A percentile compares a stretch with the other conserved stretches of the same genome.
These are phyloP conservation scores for Drosophila fulvimacula DNA, from an alignment of 2,888 invertebrate species.

Conservation along the genomic window DNA sequence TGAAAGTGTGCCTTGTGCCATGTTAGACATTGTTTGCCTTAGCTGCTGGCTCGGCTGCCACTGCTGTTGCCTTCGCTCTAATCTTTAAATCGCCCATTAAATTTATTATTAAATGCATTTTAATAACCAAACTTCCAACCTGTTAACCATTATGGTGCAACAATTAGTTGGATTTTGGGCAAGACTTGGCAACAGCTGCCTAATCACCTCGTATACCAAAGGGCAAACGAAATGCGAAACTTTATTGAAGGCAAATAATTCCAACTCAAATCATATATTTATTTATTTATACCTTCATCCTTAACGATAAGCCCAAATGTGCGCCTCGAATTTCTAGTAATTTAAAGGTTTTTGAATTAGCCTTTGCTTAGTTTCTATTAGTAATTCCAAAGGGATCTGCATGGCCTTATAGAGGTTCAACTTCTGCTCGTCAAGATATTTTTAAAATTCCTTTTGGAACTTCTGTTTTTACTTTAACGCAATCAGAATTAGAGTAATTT, in stretches of 20 bases:
- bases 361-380: not conserved
- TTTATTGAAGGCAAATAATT: slow-evolving; percentile 1
- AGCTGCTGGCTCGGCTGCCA: slow-evolving; percentile 16
- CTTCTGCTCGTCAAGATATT: not conserved
- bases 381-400: not conserved
- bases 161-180: slow-evolving; percentile 56
- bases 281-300: not conserved
- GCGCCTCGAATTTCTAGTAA: not conserved
- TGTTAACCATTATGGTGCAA: slow-evolving; percentile 13
- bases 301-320: not conserved
- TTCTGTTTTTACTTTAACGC: not conserved
- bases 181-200: slow-evolving; percentile 20
- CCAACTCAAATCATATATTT: not conserved
- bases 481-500: not conserved
- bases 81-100: slow-evolving; percentile 75
- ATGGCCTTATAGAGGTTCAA: not conserved
- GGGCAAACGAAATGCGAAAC: not conserved
- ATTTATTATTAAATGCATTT: slow-evolving; percentile 68
- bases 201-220: not conserved
- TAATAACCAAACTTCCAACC: slow-evolving; percentile 54
- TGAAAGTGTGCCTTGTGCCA: slow-evolving; percentile 76
- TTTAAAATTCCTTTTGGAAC: not conserved
- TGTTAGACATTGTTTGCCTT: slow-evolving; percentile 69
- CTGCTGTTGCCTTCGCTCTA: slow-evolving; percentile 41
- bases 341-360: not conserved